Evolutionary conservation across 2,113 vertebrate genomes (phyloP).

Genomic region (Hippocampus abdominalis): DNA sequence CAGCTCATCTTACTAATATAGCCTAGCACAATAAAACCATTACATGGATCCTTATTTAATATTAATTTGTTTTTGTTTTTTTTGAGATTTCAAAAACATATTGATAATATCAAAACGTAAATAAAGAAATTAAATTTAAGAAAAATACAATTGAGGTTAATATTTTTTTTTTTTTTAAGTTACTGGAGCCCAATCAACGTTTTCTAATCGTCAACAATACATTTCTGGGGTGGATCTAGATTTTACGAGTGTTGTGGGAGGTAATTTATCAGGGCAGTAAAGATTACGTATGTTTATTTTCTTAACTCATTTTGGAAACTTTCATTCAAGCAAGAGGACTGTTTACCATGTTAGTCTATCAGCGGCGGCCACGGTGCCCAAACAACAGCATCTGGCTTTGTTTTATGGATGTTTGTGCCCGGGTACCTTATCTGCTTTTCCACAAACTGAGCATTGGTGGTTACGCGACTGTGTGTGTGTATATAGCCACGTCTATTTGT

Average conservation of each 20-base stretch:
- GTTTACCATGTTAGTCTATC: conserved; percentile 39
- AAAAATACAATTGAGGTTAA: no score
- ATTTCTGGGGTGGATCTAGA: neutral
- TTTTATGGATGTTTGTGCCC: conserved; percentile 65
- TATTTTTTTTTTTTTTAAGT: no score
- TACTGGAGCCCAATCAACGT: neutral
- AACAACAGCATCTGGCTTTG: conserved; percentile 60
- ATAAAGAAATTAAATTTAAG: no score
- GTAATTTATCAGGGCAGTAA: neutral
- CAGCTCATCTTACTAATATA: no score
- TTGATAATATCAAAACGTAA: no score
- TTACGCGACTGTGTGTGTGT: conserved; percentile 26
- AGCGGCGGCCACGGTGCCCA: conserved; percentile 40
- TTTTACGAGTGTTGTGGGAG: neutral
- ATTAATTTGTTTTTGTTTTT: no score
- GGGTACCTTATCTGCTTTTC: conserved; percentile 58
- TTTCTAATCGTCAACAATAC: neutral
- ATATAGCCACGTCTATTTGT: conserved; percentile 23
- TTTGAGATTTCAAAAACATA: no score
- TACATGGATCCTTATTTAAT: no score
- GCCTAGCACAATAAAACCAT: no score
- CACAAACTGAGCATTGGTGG: conserved; percentile 63
- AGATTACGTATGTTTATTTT: neutral
- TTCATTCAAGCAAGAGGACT: conserved; percentile 23
- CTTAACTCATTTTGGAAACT: conserved; percentile 11